A percentile compares a stretch with the other conserved stretches of the same genome.
These are phyloP conservation scores for Drosophila suboccidentalis DNA, from an alignment of 2,888 invertebrate species.

Conservation along the genomic window DNA sequence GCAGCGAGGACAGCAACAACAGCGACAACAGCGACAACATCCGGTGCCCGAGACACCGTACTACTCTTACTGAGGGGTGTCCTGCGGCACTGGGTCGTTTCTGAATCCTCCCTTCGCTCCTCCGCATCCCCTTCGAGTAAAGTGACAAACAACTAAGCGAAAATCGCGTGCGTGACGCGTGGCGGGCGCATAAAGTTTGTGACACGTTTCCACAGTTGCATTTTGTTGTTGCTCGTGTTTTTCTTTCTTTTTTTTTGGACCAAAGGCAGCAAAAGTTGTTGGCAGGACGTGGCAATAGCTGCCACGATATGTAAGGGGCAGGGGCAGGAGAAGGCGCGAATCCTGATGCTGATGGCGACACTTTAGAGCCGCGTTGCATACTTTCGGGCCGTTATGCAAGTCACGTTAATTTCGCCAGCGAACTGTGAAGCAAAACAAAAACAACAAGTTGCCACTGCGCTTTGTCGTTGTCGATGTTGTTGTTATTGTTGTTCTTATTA, in stretches of 20 bases:
- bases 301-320: background rate
- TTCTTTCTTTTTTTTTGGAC: conserved; percentile 33
- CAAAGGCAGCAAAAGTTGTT: conserved; percentile 53
- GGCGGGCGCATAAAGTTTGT: conserved; percentile 76
- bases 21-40: conserved; percentile 31
- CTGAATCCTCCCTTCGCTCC: background rate
- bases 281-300: conserved; percentile 13
- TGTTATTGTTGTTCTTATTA: conserved; percentile 4
- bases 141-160: conserved; percentile 80
- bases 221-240: conserved; percentile 49
- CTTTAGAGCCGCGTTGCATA: conserved; percentile 76
- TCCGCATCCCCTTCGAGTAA: conserved; percentile 32
- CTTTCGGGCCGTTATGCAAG: conserved; percentile 74
- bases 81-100: background rate
- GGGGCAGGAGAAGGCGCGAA: conserved; percentile 7
- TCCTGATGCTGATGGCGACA: conserved; percentile 67
- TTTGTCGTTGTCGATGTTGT: conserved; percentile 7
- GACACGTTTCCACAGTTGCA: conserved; percentile 79
- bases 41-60: conserved; percentile 32
- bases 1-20: conserved; percentile 35
- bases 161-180: conserved; percentile 81
- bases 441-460: conserved; percentile 30
- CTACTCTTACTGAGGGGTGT: background rate
- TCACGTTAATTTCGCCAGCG: conserved; percentile 76
- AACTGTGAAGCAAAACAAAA: conserved; percentile 66